Evolutionary conservation across 2,113 vertebrate species (phyloP).

Genomic region (Leptobrachium leishanense): DNA sequence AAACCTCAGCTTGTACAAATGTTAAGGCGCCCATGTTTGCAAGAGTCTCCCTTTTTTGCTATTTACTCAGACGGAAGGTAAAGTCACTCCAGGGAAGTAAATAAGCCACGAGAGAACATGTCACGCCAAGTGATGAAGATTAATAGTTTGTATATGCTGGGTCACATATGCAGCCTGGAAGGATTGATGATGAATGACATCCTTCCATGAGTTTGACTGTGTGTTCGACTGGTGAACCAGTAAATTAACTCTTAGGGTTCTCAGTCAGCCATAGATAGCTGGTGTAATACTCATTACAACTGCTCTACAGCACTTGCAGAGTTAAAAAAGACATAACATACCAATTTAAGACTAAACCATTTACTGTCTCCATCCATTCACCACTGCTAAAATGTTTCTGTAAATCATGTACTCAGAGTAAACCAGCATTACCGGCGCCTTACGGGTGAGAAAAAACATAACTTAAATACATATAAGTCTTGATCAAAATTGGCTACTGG

Average conservation of each 20-base stretch:
- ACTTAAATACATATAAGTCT: background rate
- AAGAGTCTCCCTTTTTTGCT: conserved; percentile 52
- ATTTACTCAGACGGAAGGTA: conserved; percentile 58
- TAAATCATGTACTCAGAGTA: conserved; percentile 13
- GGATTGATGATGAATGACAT: conserved; percentile 45
- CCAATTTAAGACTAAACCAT: conserved; percentile 17
- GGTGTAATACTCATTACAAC: background rate
- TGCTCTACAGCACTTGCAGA: background rate
- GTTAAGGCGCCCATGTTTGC: conserved; percentile 55
- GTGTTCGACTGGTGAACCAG: conserved; percentile 24
- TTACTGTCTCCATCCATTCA: conserved; percentile 11
- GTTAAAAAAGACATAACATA: conserved; percentile 24
- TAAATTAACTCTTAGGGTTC: conserved; percentile 29
- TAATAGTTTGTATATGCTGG: conserved; percentile 41
- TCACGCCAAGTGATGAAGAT: conserved; percentile 50
- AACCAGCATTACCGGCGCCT: conserved; percentile 20
- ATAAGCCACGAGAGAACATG: conserved; percentile 55
- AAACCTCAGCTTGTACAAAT: conserved; percentile 55
- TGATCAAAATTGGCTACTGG: background rate
- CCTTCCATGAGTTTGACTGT: conserved; percentile 44
- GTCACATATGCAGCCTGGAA: conserved; percentile 45
- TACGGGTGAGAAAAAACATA: conserved; percentile 23
- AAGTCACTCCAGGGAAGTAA: conserved; percentile 54
- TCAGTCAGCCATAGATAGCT: background rate
- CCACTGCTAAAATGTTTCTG: conserved; percentile 7